Base-by-base conservation (phyloP, 2,888 invertebrate genomes). In the Proisotoma minuta region DNA sequence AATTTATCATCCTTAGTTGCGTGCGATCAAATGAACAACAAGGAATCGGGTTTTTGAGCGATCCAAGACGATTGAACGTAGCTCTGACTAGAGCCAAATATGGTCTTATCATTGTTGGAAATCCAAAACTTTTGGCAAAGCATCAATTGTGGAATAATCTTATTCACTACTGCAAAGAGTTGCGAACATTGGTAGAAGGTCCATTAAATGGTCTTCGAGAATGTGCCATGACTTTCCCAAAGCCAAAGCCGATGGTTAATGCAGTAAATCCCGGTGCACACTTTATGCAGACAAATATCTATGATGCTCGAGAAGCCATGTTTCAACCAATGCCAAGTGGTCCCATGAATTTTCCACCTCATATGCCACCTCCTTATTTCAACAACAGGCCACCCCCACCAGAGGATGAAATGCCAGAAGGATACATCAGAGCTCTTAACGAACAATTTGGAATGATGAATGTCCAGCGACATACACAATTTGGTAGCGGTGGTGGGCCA, bases 61-160 rank as follows among this genome's bases (percentile, higher is more conserved):
- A 99, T 78, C 98, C 99, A 0, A 83, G 99, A 1, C 88, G 99
- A 58, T 82, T 99, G 56, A 99, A 99, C 80, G 99, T 99, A 0
- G 99, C 99, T 0, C 79, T 99, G 20, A 99, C 99, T 0, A 85
- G 99, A 62, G 96, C 99, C 4, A 96, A 94, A 79, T 98, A 91
- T 79, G 97, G 97, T 15, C 89, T 97, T 49, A 97, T 99, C 70
- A 93, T 99, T 68, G 95, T 99, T 58, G 99, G 99, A 57, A 99
- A 99, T 80, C 98, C 99, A 0, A 99, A 98, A 79, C 97, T 99
- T 18, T 82, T 99, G 2, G 94, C 97, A 5, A 97, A 97, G 78
- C 98, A 99, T 80, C 93, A 94, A 0, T 82, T 99, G 1, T 99
- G 99, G 99, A 97, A 99, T 78, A 97, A 99, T 77, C 82, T 99